phyloP scores from a whole-genome alignment of 2,113 vertebrate genomes.

The Syngnathus scovelli region DNA sequence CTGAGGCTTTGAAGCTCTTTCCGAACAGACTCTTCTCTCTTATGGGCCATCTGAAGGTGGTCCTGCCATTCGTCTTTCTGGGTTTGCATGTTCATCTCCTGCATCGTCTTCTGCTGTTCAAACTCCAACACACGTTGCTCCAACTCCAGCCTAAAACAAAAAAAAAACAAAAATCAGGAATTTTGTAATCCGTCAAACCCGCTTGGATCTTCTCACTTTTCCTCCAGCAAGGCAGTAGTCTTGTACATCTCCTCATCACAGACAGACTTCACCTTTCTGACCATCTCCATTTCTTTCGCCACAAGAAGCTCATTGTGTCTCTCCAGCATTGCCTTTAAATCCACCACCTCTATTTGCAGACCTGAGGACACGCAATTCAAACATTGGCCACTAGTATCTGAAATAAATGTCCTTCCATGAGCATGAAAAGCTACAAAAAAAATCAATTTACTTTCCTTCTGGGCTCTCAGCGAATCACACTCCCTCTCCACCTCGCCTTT shows the following conservation, averaged over 20 bases:
- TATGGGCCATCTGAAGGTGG: constrained; percentile 69
- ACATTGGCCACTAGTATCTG: too few species aligned
- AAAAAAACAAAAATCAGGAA: neutral
- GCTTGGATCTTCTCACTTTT: constrained; percentile 75
- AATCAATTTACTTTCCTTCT: constrained; percentile 77
- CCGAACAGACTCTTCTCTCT: constrained; percentile 77
- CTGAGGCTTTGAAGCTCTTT: constrained; percentile 82
- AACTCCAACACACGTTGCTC: constrained; percentile 79
- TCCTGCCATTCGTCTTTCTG: constrained; percentile 83
- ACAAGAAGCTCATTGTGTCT: constrained; percentile 76
- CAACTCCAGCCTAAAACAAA: constrained; percentile 75
- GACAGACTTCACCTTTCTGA: constrained; percentile 82
- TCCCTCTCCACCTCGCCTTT: constrained; percentile 87
- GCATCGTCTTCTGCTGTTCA: constrained; percentile 78
- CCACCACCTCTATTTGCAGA: constrained; percentile 80
- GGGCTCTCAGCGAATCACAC: constrained; percentile 78
- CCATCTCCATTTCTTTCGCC: constrained; percentile 86
- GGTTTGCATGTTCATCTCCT: constrained; percentile 70
- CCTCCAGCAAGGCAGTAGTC: constrained; percentile 77
- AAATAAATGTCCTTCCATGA: neutral
- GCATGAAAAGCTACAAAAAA: neutral
- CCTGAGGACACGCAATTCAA: constrained; percentile 57
- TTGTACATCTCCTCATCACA: constrained; percentile 84
- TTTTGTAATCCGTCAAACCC: neutral
- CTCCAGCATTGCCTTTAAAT: constrained; percentile 74